Conservation (phyloP, 2,113 vertebrate genomes). For the Anoura caudifer region DNA sequence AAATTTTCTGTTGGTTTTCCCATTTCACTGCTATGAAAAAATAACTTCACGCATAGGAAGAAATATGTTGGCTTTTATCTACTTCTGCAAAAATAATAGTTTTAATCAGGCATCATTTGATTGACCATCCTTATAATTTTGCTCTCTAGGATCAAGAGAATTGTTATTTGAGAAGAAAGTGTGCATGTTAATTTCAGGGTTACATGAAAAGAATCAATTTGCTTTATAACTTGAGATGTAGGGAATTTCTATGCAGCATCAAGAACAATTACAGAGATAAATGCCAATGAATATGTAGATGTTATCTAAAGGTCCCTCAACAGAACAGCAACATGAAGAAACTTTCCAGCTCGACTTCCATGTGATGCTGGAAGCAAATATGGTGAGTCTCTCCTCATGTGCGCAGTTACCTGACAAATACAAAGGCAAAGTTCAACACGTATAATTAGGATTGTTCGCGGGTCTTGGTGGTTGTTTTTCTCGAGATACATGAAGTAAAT, state of each 20-base stretch:
- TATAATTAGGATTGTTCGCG: neutral
- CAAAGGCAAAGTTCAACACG: neutral
- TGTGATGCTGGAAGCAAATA: neutral
- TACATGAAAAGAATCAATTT: neutral
- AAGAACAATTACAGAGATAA: neutral
- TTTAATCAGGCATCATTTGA: neutral
- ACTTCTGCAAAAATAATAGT: neutral
- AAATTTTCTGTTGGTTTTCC: neutral
- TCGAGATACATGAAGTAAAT: neutral
- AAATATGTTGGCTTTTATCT: neutral
- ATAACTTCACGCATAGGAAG: neutral
- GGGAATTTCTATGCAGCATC: neutral
- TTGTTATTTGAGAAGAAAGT: neutral
- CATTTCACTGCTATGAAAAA: neutral
- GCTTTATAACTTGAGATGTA: neutral
- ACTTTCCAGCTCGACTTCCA: neutral
- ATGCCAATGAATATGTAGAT: neutral
- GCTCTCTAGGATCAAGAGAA: neutral
- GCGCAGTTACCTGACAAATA: neutral
- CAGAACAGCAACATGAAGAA: neutral
- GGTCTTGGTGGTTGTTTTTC: neutral
- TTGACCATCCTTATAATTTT: neutral
- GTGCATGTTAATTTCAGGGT: neutral
- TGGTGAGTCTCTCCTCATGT: neutral
- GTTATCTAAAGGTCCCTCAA: neutral